Evolutionary conservation across 2,797 vertebrate genomes (phyloP).

Genomic region (Tangara arthus): DNA sequence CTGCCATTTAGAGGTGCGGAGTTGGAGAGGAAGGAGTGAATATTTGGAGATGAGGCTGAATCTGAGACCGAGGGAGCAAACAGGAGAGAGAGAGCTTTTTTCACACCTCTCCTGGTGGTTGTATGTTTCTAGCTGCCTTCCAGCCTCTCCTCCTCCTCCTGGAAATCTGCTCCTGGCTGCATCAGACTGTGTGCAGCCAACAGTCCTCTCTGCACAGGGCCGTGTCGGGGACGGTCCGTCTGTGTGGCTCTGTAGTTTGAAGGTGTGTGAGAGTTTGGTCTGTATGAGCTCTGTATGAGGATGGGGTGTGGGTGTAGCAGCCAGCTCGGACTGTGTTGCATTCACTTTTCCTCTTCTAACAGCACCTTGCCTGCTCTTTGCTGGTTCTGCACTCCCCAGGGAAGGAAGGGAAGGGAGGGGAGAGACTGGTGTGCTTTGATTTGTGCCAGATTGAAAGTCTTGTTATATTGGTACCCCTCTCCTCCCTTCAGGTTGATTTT

Average conservation of each 20-base stretch:
- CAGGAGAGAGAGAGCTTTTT: constrained; percentile 29
- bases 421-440: constrained; percentile 36
- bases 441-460: constrained; percentile 22
- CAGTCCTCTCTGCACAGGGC: neutral
- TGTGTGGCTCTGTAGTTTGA: constrained; percentile 34
- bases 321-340: neutral
- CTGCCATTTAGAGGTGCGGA: neutral
- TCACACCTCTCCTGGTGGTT: constrained; percentile 6
- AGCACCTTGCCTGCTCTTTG: constrained; percentile 51
- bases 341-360: constrained; percentile 59
- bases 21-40: neutral
- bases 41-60: constrained; percentile 9
- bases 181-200: neutral
- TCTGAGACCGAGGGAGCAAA: constrained; percentile 4
- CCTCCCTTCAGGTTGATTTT: constrained; percentile 34
- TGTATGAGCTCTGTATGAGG: constrained; percentile 34
- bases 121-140: constrained; percentile 5
- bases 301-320: constrained; percentile 49
- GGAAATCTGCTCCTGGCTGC: constrained; percentile 14
- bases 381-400: constrained; percentile 19
- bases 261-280: constrained; percentile 14
- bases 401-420: constrained; percentile 42
- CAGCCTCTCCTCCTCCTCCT: constrained; percentile 5
- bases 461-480: constrained; percentile 46
- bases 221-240: neutral